Percentiles rank a stretch among this genome's conserved stretches.
These are phyloP conservation scores for Siniperca knerii DNA, from an alignment of 2,113 vertebrate species.

Conservation along the genomic window DNA sequence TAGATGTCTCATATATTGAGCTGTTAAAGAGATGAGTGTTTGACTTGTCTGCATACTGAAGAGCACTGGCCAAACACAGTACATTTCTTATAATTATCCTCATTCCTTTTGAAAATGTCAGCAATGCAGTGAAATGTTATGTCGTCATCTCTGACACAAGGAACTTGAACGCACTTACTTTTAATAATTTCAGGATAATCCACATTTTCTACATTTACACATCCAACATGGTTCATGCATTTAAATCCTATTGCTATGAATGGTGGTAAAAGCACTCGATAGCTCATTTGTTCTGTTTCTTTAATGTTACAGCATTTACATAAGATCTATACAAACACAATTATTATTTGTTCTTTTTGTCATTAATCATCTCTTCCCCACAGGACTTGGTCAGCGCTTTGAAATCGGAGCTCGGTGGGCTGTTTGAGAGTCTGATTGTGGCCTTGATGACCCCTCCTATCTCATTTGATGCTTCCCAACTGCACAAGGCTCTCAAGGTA, in stretches of 20 bases:
- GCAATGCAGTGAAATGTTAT: background rate
- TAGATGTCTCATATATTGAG: background rate
- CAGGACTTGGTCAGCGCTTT: constrained; percentile 93
- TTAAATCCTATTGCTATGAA: background rate
- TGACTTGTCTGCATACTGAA: background rate
- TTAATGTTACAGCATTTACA: background rate
- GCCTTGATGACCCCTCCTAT: constrained; percentile 89
- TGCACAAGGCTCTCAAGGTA: constrained; percentile 96
- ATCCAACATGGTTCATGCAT: background rate
- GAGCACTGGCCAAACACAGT: background rate
- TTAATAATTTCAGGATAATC: background rate
- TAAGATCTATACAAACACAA: background rate
- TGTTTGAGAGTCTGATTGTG: constrained; percentile 92
- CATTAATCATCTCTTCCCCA: constrained; percentile 2
- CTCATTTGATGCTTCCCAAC: constrained; percentile 89
- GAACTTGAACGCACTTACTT: background rate
- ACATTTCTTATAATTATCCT: background rate
- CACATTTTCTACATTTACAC: background rate
- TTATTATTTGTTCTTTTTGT: background rate
- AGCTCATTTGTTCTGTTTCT: background rate
- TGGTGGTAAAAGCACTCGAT: background rate
- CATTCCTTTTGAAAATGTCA: background rate
- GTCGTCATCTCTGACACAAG: fast-evolving
- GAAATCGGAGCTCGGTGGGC: constrained; percentile 94
- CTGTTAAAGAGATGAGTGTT: background rate